A percentile compares a stretch with the other conserved stretches of the same genome.
Conservation (phyloP, 2,113 vertebrate species). For the Castor canadensis region DNA sequence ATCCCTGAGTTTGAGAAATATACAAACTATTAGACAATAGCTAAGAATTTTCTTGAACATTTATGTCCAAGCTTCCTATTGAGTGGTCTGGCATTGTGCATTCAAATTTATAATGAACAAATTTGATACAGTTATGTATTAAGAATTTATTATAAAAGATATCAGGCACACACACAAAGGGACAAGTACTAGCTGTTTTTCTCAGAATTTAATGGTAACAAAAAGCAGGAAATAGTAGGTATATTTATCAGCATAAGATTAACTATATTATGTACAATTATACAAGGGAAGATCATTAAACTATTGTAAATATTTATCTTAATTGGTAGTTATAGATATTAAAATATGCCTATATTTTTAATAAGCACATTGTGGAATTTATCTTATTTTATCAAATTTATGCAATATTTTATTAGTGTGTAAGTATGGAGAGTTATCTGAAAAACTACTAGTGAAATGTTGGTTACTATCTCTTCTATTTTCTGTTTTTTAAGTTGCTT, state of each 20-base stretch:
- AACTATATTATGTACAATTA: background rate
- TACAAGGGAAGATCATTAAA: background rate
- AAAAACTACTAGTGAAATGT: constrained; percentile 6
- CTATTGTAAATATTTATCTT: background rate
- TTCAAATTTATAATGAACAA: constrained; percentile 22
- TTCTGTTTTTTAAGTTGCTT: background rate
- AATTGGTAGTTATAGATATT: background rate
- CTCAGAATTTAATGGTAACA: background rate
- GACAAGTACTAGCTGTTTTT: background rate
- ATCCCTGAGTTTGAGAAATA: background rate
- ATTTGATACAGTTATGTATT: background rate
- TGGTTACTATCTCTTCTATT: background rate
- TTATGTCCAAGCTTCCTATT: background rate
- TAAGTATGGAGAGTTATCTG: background rate
- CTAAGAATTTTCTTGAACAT: background rate
- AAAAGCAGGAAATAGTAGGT: background rate
- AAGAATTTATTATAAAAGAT: background rate
- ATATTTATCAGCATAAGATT: background rate
- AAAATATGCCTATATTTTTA: background rate
- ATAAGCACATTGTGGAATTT: background rate
- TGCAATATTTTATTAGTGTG: background rate
- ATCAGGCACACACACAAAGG: background rate
- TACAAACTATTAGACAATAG: background rate
- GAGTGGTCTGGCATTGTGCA: background rate
- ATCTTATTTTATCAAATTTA: background rate